Percentiles rank a stretch among this genome's conserved stretches.
These are phyloP conservation scores for Helobdella robusta DNA, from an alignment of 2,888 invertebrate species.

Conservation along the genomic window DNA sequence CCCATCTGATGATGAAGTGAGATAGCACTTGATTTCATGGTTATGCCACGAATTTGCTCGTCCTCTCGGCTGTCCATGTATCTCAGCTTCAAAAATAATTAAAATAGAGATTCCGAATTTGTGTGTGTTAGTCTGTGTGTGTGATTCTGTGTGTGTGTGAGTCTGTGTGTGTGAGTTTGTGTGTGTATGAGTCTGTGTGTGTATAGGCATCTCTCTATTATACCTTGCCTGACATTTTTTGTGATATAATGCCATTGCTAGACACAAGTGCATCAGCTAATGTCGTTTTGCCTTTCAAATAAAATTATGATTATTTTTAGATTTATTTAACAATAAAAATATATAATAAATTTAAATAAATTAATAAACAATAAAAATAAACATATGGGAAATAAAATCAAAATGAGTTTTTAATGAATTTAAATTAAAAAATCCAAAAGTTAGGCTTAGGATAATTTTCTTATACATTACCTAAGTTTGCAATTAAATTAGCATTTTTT, in stretches of 20 bases:
- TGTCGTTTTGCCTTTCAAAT: slow-evolving; percentile 70
- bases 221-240: slow-evolving; percentile 76
- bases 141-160: too few species aligned
- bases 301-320: slow-evolving; percentile 4
- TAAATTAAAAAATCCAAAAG: not conserved
- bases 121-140: too few species aligned
- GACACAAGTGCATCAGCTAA: slow-evolving; percentile 85
- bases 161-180: too few species aligned
- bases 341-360: too few species aligned
- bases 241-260: slow-evolving; percentile 86
- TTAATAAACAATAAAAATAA: too few species aligned
- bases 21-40: slow-evolving; percentile 96
- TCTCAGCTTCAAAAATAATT: slow-evolving; percentile 51
- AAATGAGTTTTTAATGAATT: too few species aligned
- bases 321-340: too few species aligned
- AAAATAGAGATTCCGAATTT: too few species aligned
- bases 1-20: slow-evolving; percentile 61
- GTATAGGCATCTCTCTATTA: too few species aligned
- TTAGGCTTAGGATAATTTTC: not conserved
- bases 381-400: too few species aligned
- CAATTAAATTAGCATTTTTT: too few species aligned
- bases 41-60: slow-evolving; percentile 92
- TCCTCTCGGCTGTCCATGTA: slow-evolving; percentile 92
- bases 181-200: too few species aligned
- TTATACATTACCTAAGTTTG: not conserved